phyloP scores from a whole-genome alignment of 2,113 vertebrate genomes.

The Panthera uncia region DNA sequence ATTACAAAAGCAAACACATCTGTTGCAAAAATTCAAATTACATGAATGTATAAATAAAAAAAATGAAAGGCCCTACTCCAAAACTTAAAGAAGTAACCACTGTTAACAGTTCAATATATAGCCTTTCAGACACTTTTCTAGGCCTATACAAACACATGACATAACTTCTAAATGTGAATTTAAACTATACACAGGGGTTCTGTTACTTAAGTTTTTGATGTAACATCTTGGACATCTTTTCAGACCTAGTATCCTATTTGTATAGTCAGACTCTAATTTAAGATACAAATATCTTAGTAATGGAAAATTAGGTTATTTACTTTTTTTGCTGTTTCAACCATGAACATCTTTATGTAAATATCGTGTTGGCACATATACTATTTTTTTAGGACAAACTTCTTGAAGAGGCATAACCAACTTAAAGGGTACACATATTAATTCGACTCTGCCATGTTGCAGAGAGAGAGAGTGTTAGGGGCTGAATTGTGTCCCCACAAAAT shows the following conservation, averaged over 20 bases:
- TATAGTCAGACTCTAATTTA: not conserved
- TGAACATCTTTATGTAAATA: not conserved
- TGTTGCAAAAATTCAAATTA: constrained; percentile 14
- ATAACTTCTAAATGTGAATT: constrained; percentile 17
- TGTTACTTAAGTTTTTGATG: not conserved
- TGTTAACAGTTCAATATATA: not conserved
- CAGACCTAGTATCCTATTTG: not conserved
- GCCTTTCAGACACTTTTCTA: not conserved
- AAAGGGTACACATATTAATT: not conserved
- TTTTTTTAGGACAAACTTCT: constrained; percentile 11
- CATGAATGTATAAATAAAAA: not conserved
- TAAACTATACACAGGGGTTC: not conserved
- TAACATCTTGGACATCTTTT: not conserved
- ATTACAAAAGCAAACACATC: constrained; percentile 7
- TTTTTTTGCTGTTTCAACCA: not conserved
- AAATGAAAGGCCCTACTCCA: not conserved
- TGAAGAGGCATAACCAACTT: not conserved
- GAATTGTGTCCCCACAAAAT: not conserved
- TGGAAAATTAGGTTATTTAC: not conserved
- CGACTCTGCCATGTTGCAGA: not conserved
- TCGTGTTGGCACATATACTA: not conserved
- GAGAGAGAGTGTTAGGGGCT: not conserved
- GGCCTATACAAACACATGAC: not conserved
- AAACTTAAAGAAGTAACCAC: not conserved
- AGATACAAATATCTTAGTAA: not conserved